Evolutionary conservation across 2,888 invertebrate genomes (phyloP).

Genomic region (Stomorhina lunata): DNA sequence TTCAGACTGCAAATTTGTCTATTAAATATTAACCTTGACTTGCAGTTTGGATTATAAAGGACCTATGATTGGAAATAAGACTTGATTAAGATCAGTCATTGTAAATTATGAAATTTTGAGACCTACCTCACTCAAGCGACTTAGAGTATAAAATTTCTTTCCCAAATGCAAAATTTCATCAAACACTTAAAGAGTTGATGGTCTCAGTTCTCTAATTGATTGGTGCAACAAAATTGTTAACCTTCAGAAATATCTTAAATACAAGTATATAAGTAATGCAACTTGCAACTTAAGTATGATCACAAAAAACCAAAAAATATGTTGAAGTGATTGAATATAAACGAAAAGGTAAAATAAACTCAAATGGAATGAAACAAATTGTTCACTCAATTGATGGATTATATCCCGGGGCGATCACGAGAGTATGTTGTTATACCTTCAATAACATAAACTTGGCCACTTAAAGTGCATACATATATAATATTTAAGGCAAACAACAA

Average conservation of each 20-base stretch:
- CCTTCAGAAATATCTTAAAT: background rate
- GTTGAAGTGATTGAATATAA: constrained; percentile 42
- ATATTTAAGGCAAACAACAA: too few relatives aligned
- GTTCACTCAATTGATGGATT: constrained; percentile 60
- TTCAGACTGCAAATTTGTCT: too few relatives aligned
- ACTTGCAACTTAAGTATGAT: background rate
- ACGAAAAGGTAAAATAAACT: background rate
- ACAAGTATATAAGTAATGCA: background rate
- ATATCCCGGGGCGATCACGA: constrained; percentile 57
- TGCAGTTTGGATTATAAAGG: too few relatives aligned
- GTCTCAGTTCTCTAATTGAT: constrained; percentile 46
- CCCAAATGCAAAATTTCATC: background rate
- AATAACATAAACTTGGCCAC: background rate
- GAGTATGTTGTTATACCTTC: constrained; percentile 38
- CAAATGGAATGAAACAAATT: constrained; percentile 12
- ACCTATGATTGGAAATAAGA: too few relatives aligned
- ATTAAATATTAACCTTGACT: too few relatives aligned
- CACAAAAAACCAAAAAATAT: background rate
- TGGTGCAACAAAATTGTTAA: constrained; percentile 11
- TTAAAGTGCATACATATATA: background rate
- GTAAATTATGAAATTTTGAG: too few relatives aligned
- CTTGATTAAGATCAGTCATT: too few relatives aligned
- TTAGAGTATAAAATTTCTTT: background rate
- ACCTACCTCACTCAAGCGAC: background rate
- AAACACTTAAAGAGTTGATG: constrained; percentile 31